A percentile compares a stretch with the other conserved stretches of the same genome.
phyloP scores from a whole-genome alignment of 2,888 invertebrate species.

The Nipponacmea schrenckii region DNA sequence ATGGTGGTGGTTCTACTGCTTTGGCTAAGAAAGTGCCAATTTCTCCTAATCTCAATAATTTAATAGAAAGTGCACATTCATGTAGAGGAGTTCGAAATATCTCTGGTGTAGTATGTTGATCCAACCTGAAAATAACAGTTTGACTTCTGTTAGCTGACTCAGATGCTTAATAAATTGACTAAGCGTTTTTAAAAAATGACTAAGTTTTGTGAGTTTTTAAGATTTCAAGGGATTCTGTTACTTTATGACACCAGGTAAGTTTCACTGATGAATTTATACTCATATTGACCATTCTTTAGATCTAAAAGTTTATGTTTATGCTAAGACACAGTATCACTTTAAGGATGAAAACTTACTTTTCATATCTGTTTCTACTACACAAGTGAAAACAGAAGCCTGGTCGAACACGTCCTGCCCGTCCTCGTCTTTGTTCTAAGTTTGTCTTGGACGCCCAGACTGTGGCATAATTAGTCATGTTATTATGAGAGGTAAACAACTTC shows the following conservation, averaged over 20 bases:
- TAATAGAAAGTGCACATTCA: conserved; percentile 91
- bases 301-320: too few relatives aligned
- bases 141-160: not conserved
- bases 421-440: conserved; percentile 93
- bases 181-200: too few relatives aligned
- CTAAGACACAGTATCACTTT: too few relatives aligned
- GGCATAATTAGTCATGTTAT: conserved; percentile 98
- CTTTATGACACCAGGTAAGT: too few relatives aligned
- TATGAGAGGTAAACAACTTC: conserved; percentile 97
- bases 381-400: conserved; percentile 94
- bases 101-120: conserved; percentile 91
- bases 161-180: not conserved
- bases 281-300: too few relatives aligned
- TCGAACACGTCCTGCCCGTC: conserved; percentile 93
- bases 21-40: conserved; percentile 96
- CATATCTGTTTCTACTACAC: conserved; percentile 73
- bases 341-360: conserved; percentile 63
- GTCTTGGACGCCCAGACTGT: conserved; percentile 92
- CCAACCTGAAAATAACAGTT: conserved; percentile 62
- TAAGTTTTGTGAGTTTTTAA: too few relatives aligned
- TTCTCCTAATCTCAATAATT: conserved; percentile 87
- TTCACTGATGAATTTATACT: too few relatives aligned
- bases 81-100: conserved; percentile 98
- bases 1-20: conserved; percentile 91
- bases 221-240: too few relatives aligned